Base-by-base conservation (phyloP, 2,888 invertebrate genomes). In the Lasioglossum oenotherae region DNA sequence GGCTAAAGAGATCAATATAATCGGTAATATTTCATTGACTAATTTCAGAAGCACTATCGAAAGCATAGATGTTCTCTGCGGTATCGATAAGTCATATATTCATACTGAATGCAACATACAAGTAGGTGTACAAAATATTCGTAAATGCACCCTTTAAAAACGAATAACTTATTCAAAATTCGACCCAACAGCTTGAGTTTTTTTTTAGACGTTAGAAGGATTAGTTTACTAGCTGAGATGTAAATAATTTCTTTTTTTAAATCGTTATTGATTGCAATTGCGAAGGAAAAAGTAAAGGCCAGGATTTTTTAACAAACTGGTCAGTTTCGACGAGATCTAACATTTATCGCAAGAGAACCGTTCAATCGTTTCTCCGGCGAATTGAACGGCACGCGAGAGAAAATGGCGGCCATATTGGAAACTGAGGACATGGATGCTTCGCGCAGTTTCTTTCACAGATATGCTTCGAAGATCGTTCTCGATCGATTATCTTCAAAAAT, bases 1-100 rank as follows among this genome's bases (percentile, higher is more conserved):
- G n/a, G 75, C 53, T 27, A 78, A 84, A 44, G 74, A 67, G 4
- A 19, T 49, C 3, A 78, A 38, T 12, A 27, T 64, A 23, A 72
- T 84, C 53, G 84, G 83, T 84, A 84, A 77, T 38, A n/a, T 27
- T 69, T 38, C 6, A 78, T 53, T 27, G 19, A 19, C 38, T 12
- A 71, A 78, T 57, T 0, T 1, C 12, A 23, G 0, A 23, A 38
- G 8, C 4, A 4, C 23, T 16, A 23, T 38, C 23, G 4, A 10
- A 69, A 12, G 31, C 57, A 27, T 16, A 5, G 64, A 64, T 64
- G 31, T 64, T 5, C 64, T 64, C 19, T 49, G 49, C 2, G 49
- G 19, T 49, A 49, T 23, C 14, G 64, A 64, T 14, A 4, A 41
- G 41, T 41, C 41, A 10, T 41, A 12, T 12, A 44, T 12, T 44